A percentile compares a stretch with the other conserved stretches of the same genome.
phyloP scores from a whole-genome alignment of 2,797 vertebrate species.

The Malurus leucopterus region DNA sequence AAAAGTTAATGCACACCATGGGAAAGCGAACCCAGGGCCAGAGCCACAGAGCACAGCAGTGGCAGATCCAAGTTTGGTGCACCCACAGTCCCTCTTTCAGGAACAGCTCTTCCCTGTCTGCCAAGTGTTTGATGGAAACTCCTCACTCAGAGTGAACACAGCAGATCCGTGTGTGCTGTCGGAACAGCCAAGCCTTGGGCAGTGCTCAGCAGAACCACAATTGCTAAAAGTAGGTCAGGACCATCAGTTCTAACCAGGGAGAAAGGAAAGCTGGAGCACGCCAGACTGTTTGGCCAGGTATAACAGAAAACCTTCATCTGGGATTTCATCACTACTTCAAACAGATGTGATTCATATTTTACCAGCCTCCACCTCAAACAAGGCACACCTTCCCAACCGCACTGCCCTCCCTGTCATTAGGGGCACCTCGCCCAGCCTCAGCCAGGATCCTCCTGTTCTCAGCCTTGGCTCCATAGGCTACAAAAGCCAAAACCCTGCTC shows the following conservation, averaged over 20 bases:
- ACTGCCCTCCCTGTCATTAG: conserved; percentile 19
- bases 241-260: not conserved
- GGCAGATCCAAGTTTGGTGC: not conserved
- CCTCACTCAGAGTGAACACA: not conserved
- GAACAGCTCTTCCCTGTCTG: not conserved
- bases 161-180: not conserved
- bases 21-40: not conserved
- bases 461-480: not conserved
- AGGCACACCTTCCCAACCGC: conserved; percentile 35
- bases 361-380: conserved; percentile 15
- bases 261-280: conserved; percentile 5
- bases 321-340: conserved; percentile 62
- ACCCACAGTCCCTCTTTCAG: not conserved
- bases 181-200: not conserved
- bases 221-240: conserved; percentile 46
- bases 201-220: not conserved
- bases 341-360: conserved; percentile 51
- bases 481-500: not conserved
- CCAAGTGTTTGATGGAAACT: not conserved
- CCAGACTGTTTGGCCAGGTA: conserved; percentile 36
- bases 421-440: conserved; percentile 3
- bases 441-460: not conserved
- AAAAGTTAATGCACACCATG: not conserved
- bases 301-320: conserved; percentile 50
- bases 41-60: not conserved